Evolutionary conservation across 53 echinoderm and acorn worm species (phyloP), one percentile per base, ranked within the genome.

Genomic region (Crossaster papposus): DNA sequence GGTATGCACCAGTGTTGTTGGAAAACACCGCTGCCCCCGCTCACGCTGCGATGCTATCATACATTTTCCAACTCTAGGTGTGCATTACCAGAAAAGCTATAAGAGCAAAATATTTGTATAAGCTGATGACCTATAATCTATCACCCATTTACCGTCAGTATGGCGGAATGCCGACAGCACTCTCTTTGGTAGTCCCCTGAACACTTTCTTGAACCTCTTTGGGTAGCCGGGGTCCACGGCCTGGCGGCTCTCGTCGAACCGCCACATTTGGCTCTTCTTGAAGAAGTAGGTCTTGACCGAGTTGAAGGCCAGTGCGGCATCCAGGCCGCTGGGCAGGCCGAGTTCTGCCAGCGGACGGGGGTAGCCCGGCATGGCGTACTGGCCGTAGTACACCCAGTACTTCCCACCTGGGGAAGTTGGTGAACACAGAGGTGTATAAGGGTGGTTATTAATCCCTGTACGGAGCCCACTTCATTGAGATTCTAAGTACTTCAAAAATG

Each of bases 231-330:
- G 83, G 77, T 96, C 96, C 24, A 93, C 90, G 31, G 65, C 15
- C 68, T 81, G 84, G 23, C 55, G 89, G 36, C 79, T 86, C 68
- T 92, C 90, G 51, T 94, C 94, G 18, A 92, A 91, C 24, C 96
- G 83, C 93, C 93, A 96, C 20, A 94, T 89, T 82, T 75, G 86
- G 34, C 82, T 89, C 52, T 91, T 93, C 64, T 96, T 94, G 75
- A 96, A 92, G 94, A 96, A 96, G 89, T 90, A 96, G 13, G 96
- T 96, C 89, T 94, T 94, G 29, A 86, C 81, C 17, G 90, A 64
- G 92, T 88, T 92, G 79, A 89, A 90, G 0, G 96, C 28, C 13
- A 96, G 71, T 1, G 82, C 93, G 14, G 92, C 96, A 81, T 96
- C 96, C 13, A 96, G 77, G 28, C 82, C 91, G 33, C 91, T 85